Evolutionary conservation across 2,888 invertebrate species (phyloP), one percentile per base, ranked within the genome.

Genomic region (Rhodophaea formosa): DNA sequence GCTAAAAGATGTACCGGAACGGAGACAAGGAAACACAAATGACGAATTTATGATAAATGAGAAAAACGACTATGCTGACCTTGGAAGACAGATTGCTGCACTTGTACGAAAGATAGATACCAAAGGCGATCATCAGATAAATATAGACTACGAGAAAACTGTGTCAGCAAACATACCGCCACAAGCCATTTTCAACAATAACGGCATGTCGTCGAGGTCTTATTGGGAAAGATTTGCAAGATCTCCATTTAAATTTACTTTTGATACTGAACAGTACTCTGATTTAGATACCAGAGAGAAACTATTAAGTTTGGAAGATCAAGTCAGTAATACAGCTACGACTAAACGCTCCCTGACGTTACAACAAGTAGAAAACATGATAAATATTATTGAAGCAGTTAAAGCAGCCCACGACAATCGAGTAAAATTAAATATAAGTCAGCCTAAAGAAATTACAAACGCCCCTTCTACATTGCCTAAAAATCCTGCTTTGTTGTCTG

Each of bases 181-280:
- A 30, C 71, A 77, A 56, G 67, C 79, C 1, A 67, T 82, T 39
- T 74, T 84, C 49, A 77, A 74, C 57, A 77, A 82, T 59, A 75
- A 80, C 39, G 71, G 64, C 56, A 78, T 75, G 62, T 63, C 74
- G 1, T 79, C 86, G 10, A 72, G 73, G 42, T 82, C 86, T 3
- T 87, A 80, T 67, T 89, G 88, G 88, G 90, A 90, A 57, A 78
- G 89, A 65, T 84, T 80, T 54, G 79, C 85, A 1, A 78, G 90
- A 64, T 89, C 90, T 8, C 86, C 87, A 1, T 61, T 81, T 16
- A 71, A 74, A 59, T 59, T 67, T n/a, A 55, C 65, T 59, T 61
- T 59, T 39, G 66, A 66, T 62, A 63, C 60, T 43, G 69, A 67
- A 58, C 75, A 74, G 64, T 62, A 71, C 52, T 69, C 70, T 58